phyloP scores from a whole-genome alignment of 2,888 invertebrate genomes.

The Achlya flavicornis region DNA sequence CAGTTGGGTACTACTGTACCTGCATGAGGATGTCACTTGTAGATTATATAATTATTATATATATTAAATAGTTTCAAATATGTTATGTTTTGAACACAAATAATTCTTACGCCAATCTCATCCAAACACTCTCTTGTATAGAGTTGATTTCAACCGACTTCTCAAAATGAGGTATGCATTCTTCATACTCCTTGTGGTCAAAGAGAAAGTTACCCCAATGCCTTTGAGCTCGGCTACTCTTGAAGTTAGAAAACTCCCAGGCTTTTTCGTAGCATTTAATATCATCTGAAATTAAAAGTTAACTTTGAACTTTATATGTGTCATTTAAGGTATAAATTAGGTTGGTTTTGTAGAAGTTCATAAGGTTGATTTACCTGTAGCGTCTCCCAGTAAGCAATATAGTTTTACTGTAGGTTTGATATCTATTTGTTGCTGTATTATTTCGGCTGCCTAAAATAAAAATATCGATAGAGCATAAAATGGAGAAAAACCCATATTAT shows the following conservation, averaged over 20 bases:
- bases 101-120: constrained; percentile 87
- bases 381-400: constrained; percentile 96
- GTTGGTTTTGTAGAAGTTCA: constrained; percentile 8
- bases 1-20: too few relatives aligned
- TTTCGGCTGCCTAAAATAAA: constrained; percentile 89
- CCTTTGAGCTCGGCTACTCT: constrained; percentile 92
- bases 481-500: too few relatives aligned
- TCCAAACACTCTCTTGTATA: constrained; percentile 94
- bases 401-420: constrained; percentile 92
- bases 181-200: constrained; percentile 88
- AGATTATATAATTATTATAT: too few relatives aligned
- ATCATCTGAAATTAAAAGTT: constrained; percentile 84
- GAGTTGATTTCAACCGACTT: constrained; percentile 93
- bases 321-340: neutral
- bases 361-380: constrained; percentile 70
- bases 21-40: too few relatives aligned
- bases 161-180: constrained; percentile 92
- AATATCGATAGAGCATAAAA: neutral
- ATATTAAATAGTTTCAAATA: neutral
- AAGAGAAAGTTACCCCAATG: constrained; percentile 94
- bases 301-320: neutral
- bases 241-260: constrained; percentile 93
- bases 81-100: neutral
- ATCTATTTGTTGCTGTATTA: constrained; percentile 91
- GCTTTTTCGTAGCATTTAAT: constrained; percentile 92